Base-by-base conservation (phyloP, 2,888 invertebrate species). In the Ophioninae sp. region DNA sequence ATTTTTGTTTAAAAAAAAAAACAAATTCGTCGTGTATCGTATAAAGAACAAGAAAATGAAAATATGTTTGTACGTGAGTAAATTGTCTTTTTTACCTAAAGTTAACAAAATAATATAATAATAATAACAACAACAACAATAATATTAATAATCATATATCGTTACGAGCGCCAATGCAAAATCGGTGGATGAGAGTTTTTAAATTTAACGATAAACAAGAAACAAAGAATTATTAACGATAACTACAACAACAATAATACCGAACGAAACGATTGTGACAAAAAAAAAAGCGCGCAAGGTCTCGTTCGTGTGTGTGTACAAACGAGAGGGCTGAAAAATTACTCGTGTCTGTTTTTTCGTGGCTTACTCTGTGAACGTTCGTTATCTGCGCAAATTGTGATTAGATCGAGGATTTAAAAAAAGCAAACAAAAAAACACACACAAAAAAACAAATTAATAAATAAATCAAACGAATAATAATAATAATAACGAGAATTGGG, bases 281-380 rank as follows among this genome's bases (percentile, higher is more conserved):
- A 30, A 30, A n/a, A 30, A 37, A 39, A n/a, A 30, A 74, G 50
- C n/a, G 39, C 56, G 64, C 50, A 68, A 75, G 74, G 68, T 80
- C 13, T 5, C 5, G 50, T 10, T 10, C 50, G 50, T 76, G 79
- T 79, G 83, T 79, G 70, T 83, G 76, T 64, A 70, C 65, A 41
- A 59, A 78, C 64, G 39, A 10, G 68, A 85, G 75, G 56, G 69
- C 74, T 75, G 72, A 72, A 39, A n/a, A 5, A 37, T 84, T 78
- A 82, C 21, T 86, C 50, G 8, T 82, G 67, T 76, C 64, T 84
- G 88, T 87, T 85, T 85, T 88, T 87, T 87, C 73, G 87, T 89
- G 88, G 89, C 89, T 90, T 89, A 88, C 87, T 87, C 88, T 89
- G 88, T 89, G 87, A 89, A 89, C 44, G 88, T 86, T 89, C 87